Base-by-base conservation (phyloP, 2,888 invertebrate genomes). In the Diloba caeruleocephala region DNA sequence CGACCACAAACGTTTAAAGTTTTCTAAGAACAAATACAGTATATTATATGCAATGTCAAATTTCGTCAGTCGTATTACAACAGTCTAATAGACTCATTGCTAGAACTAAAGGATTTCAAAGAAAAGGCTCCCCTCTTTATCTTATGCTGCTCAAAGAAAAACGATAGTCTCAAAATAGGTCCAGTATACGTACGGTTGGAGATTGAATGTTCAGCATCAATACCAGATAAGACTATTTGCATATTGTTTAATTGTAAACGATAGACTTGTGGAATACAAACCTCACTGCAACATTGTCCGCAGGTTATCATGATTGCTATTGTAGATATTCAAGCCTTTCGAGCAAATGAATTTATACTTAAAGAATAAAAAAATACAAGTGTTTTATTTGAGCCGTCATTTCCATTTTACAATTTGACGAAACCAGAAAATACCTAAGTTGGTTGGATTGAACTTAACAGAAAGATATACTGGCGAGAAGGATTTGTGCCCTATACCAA, bases 31-130 rank as follows among this genome's bases (percentile, higher is more conserved):
- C n/a, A 64, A 64, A 49, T 71, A 63, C 17, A 28, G 19, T 65
- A 17, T 17, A 17, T 17, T 17, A 17, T 17, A 17, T 5, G 17
- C 2, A 17, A 70, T 32, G 41, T 49, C 2, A 60, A 56, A 25
- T 74, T 70, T 56, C 70, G 64, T 49, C 74, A 73, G 71, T 72
- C 69, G 2, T 74, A 69, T 53, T 76, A 17, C 17, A 57, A 58
- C 44, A n/a, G 28, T 21, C 36, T 38, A 4, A 9, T 33, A 0
- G 68, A 75, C 10, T 73, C 71, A 0, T 50, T 68, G 55, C 53
- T 71, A 17, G 49, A 59, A 41, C 13, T 65, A 17, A 4, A 9
- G 0, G 21, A 51, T 8, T 69, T 74, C 48, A 66, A 66, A 51
- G 34, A 62, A 26, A 65, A 55, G 14, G 60, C 67, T 14, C 71